Base-by-base conservation (phyloP, 2,888 invertebrate species). In the Scotopteryx bipunctaria region DNA sequence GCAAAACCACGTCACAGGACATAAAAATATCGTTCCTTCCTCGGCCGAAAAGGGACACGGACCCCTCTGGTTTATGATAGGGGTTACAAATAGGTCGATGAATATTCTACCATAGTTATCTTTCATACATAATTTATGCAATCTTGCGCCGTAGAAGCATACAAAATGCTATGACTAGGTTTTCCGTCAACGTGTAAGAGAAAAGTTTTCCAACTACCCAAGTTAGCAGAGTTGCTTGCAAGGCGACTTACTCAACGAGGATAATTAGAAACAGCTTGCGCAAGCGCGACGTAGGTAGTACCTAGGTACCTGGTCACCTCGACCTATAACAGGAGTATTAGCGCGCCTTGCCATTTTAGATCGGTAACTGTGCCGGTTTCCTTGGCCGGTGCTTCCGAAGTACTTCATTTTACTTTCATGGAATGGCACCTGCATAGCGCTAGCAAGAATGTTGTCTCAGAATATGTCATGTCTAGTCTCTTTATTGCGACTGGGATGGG, bases 201-300 rank as follows among this genome's bases (percentile, higher is more conserved):
- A 19, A 13, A 29, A 37, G 45, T 45, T 45, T 16, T 25, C 11
- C 8, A 23, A 38, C 11, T 23, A 31, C 21, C 15, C 11, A 21
- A 29, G 14, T 32, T 5, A 16, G 1, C 23, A 23, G 6, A 14
- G n/a, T 19, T n/a, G 9, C 14, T 48, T 33, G 29, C 42, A 50
- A 33, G 53, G 47, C 53, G 35, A 41, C 27, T 29, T 32, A 41
- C 35, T 48, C 17, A 36, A 48, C 38, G 17, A 48, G 35, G 44
- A 44, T 53, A 47, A 47, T 54, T 40, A 48, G 44, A 54, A 41
- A 37, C 52, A 16, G 38, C 37, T 49, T 45, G 44, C 40, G 38
- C 38, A 47, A 37, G 32, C 31, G 23, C 37, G 44, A n/a, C n/a
- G n/a, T n/a, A n/a, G n/a, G n/a, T n/a, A n/a, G n/a, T n/a, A n/a